Base-by-base conservation (phyloP, 1,140 invertebrate genomes). In the Ceratoteleas bidentatus region DNA sequence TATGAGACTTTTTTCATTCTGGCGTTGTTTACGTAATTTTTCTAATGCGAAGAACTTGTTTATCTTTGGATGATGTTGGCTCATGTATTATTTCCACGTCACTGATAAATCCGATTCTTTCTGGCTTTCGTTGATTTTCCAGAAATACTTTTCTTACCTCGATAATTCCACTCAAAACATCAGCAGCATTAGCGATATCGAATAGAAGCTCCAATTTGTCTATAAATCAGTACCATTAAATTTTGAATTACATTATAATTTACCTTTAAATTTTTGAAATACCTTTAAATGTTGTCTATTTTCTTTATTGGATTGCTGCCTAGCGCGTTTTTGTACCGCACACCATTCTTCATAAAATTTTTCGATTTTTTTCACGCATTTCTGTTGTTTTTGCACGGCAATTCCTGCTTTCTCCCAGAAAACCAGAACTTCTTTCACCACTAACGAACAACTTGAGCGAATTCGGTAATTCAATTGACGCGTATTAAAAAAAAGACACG, bases 241-340 rank as follows among this genome's bases (percentile, higher is more conserved):
- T 6, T 38, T 38, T 38, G 36, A 38, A 38, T 6, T 38, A 38
- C 36, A 6, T 38, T 38, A 6, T 6, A 38, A 38, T 38, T 38
- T 38, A 38, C 36, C 6, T 38, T 38, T 38, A 38, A 38, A 38
- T n/a, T 6, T 38, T 6, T n/a, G 10, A 38, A 38, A 6, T 38
- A 6, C 36, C 36, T 36, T 70, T 43, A 34, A 74, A 68, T 33
- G 64, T 32, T 49, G 36, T 14, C 50, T 79, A 60, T 72, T 79
- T 32, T 11, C 6, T 53, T 66, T 13, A 54, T 80, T 80, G 33
- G 11, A 43, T 38, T 47, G n/a, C 13, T 73, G 14, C 24, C 61
- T 49, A 32, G 45, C 50, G 32, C 36, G 36, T 38, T 38, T 38
- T 38, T 38, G 36, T 6, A 38, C 9, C 5, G 36, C 5, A 6